These are phyloP conservation scores for Salmo trutta DNA, from an alignment of 2,797 vertebrate species.

Conservation along the genomic window DNA sequence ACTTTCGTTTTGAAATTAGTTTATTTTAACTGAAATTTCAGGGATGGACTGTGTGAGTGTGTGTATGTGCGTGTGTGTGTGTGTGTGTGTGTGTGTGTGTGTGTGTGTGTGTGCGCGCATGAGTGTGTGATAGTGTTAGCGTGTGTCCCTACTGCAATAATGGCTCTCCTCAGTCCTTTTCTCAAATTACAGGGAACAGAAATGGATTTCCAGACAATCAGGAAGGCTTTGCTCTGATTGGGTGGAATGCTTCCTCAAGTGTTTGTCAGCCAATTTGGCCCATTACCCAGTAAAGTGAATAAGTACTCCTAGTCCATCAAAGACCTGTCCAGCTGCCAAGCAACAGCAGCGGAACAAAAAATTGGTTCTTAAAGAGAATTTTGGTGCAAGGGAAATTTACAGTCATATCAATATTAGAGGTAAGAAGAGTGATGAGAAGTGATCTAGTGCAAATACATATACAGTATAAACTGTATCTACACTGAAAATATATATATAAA, in stretches of 20 bases:
- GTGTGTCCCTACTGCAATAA: slow-evolving; percentile 6
- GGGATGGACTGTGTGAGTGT: neutral
- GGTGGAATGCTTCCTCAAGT: slow-evolving; percentile 32
- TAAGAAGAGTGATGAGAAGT: too few species aligned
- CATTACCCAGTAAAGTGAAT: slow-evolving; percentile 26
- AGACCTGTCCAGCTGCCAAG: neutral
- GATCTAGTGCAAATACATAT: too few species aligned
- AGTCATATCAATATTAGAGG: too few species aligned
- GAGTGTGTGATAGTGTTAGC: slow-evolving; percentile 1
- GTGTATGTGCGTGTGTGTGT: slow-evolving; percentile 11
- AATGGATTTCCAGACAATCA: slow-evolving; percentile 19
- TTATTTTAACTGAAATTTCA: neutral
- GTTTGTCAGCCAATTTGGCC: slow-evolving; percentile 49
- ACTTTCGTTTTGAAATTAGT: neutral
- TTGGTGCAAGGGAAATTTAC: neutral
- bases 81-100: too few species aligned
- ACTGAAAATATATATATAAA: too few species aligned
- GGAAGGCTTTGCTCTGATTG: slow-evolving; percentile 30
- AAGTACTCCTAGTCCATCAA: neutral
- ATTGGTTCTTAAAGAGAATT: neutral
- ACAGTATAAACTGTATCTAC: too few species aligned
- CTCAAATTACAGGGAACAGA: slow-evolving; percentile 25
- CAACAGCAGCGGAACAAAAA: neutral
- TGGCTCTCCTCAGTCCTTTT: slow-evolving; percentile 13
- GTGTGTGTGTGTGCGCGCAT: too few species aligned